A percentile compares a stretch with the other conserved stretches of the same genome.
Evolutionary conservation across 1,140 invertebrate genomes (phyloP).

Genomic region (Globodera rostochiensis): DNA sequence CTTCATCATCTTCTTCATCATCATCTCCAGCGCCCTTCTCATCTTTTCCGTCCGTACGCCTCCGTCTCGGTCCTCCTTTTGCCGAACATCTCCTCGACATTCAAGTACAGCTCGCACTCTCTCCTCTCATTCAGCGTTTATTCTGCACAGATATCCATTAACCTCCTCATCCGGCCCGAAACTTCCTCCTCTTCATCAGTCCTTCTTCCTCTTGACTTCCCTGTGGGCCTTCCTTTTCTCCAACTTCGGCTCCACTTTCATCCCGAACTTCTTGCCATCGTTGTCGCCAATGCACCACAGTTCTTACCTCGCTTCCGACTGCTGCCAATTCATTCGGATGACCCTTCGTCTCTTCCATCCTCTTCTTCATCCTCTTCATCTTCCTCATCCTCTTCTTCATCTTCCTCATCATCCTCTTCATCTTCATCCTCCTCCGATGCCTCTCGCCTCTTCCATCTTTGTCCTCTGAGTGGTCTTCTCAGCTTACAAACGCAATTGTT

Average conservation of each 20-base stretch:
- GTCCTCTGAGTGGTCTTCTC: background rate
- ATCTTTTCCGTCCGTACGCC: background rate
- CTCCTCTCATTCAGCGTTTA: background rate
- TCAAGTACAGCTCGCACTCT: background rate
- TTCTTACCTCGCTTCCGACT: conserved; percentile 4
- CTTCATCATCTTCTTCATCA: background rate
- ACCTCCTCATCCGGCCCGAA: background rate
- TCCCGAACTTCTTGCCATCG: background rate
- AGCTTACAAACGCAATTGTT: background rate
- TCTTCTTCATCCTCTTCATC: background rate
- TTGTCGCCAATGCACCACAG: background rate
- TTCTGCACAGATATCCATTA: background rate
- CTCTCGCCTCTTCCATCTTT: background rate
- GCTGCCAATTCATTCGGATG: background rate
- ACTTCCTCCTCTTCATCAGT: background rate
- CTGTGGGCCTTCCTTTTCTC: background rate
- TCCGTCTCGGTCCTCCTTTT: background rate
- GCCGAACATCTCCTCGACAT: background rate
- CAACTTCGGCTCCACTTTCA: background rate
- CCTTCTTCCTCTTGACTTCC: background rate
- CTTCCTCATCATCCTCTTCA: background rate
- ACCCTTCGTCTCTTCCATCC: no score
- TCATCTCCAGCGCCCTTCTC: background rate
- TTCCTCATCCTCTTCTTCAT: no score
- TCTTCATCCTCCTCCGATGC: background rate